These are phyloP conservation scores for Pogonophryne albipinna DNA, from an alignment of 2,797 vertebrate genomes.

Conservation along the genomic window DNA sequence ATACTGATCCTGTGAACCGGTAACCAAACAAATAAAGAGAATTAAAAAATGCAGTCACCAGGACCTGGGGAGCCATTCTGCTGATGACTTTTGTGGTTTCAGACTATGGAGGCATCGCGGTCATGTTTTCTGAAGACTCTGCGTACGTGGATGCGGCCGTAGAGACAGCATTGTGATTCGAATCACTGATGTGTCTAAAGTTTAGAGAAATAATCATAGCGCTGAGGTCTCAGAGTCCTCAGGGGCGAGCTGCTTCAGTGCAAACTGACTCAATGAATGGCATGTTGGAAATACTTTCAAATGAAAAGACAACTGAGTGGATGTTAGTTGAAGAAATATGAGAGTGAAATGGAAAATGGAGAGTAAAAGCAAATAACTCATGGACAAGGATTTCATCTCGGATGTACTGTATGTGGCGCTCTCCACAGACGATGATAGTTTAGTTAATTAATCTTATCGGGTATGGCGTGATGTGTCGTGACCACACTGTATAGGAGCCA, in stretches of 20 bases:
- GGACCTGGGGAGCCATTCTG: slow-evolving; percentile 40
- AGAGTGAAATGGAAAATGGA: slow-evolving; percentile 9
- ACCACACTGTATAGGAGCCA: slow-evolving; percentile 62
- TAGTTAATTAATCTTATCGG: slow-evolving; percentile 53
- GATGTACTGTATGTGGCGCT: slow-evolving; percentile 30
- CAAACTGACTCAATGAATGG: slow-evolving; percentile 42
- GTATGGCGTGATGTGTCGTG: slow-evolving; percentile 52
- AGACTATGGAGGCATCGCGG: slow-evolving; percentile 31
- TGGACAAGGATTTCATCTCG: slow-evolving; percentile 64
- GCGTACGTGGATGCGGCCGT: slow-evolving; percentile 19
- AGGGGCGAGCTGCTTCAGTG: slow-evolving; percentile 57
- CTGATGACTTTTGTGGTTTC: slow-evolving; percentile 27
- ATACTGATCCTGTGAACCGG: slow-evolving; percentile 33
- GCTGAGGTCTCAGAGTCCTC: slow-evolving; percentile 57
- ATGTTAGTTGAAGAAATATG: slow-evolving; percentile 4
- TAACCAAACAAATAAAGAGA: slow-evolving; percentile 34
- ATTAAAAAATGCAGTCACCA: slow-evolving; percentile 37
- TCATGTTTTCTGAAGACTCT: slow-evolving; percentile 22
- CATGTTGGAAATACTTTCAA: slow-evolving; percentile 8
- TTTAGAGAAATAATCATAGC: slow-evolving; percentile 50
- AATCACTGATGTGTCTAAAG: slow-evolving; percentile 55
- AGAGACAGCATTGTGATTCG: slow-evolving; percentile 34
- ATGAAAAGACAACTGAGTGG: slow-evolving; percentile 16
- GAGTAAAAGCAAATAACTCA: slow-evolving; percentile 16
- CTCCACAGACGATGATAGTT: slow-evolving; percentile 23